Evolutionary conservation across 2,113 vertebrate species (phyloP), one percentile per base, ranked within the genome.

Genomic region (Corapipo altera): DNA sequence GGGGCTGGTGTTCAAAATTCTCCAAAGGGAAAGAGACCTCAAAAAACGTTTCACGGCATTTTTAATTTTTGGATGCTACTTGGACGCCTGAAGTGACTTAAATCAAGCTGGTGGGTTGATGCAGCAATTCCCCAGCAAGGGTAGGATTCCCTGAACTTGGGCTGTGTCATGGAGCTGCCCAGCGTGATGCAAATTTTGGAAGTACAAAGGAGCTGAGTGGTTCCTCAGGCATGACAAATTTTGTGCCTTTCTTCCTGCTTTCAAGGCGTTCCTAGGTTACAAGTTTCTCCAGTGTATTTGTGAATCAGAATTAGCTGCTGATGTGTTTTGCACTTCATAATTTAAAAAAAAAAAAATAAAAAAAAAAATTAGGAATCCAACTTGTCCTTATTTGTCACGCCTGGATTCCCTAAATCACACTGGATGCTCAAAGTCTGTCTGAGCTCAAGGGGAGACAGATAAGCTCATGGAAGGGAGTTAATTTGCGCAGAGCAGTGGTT

Each of bases 311-410:
- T 90, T 93, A 95, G 65, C 88, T 65, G 54, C 82, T 0, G 0
- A 32, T 64, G 88, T 67, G 72, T 71, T 88, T 91, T 64, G 69
- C 72, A 77, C 85, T 80, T 95, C 5, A 28, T 92, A 86, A 96
- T 94, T 94, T 52, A 44, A 84, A 80, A 67, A 64, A 65, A 23
- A 59, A 9, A 16, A 28, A 30, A 41, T n/a, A n/a, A 46, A 54
- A 43, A 35, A 48, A n/a, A n/a, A 54, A 59, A 57, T 41, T 41
- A 41, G 39, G 10, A 71, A 57, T 44, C 32, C 7, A 54, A 24
- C 88, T 92, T 83, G 46, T 74, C 55, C 94, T 93, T 95, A 93
- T 96, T 97, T 97, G 96, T 95, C 92, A 97, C n/a, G 83, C 92
- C 92, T 94, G 79, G 86, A 43, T 97, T 97, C 88, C 88, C 80